These are phyloP conservation scores for Sepiola atlantica DNA, from an alignment of 2,888 invertebrate genomes.

Conservation along the genomic window DNA sequence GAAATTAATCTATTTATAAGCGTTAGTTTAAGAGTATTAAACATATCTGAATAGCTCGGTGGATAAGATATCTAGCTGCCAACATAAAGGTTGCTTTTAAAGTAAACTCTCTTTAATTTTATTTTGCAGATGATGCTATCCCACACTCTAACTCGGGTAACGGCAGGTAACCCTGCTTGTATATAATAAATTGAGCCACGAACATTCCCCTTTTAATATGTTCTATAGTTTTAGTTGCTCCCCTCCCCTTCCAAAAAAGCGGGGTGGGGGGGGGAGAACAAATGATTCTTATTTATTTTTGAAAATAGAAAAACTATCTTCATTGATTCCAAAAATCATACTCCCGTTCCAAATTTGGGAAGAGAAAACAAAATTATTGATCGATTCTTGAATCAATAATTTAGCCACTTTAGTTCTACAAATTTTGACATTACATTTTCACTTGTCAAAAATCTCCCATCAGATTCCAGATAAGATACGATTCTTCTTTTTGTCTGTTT, in stretches of 20 bases:
- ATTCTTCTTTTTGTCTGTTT: background rate
- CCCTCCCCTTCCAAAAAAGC: background rate
- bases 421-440: background rate
- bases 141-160: too few relatives aligned
- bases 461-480: background rate
- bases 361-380: background rate
- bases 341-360: conserved; percentile 10
- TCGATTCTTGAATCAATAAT: background rate
- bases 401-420: background rate
- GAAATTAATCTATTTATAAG: too few relatives aligned
- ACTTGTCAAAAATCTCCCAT: conserved; percentile 5
- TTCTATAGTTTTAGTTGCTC: background rate
- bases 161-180: too few relatives aligned
- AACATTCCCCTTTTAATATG: background rate
- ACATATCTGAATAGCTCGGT: too few relatives aligned
- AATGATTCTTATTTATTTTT: background rate
- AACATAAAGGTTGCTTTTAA: too few relatives aligned
- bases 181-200: background rate
- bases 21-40: too few relatives aligned
- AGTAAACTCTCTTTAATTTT: too few relatives aligned
- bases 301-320: background rate
- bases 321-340: background rate
- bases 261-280: background rate
- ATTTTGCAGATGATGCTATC: too few relatives aligned
- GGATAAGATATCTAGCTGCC: too few relatives aligned